Evolutionary conservation across 1,140 invertebrate genomes (phyloP).

Genomic region (Drosophila nasuta): DNA sequence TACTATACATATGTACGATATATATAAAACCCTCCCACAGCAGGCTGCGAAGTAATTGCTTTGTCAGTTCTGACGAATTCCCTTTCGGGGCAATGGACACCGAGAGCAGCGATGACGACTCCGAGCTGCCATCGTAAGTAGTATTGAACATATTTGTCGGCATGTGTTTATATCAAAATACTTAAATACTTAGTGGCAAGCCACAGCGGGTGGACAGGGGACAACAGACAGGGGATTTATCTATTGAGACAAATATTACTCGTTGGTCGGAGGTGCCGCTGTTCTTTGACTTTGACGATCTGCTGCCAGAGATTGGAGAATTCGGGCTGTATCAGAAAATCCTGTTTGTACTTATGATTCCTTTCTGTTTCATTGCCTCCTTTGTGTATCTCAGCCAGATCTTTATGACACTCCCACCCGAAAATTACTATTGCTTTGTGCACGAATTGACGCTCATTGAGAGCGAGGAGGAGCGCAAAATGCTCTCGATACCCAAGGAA

Average conservation of each 20-base stretch:
- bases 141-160: neutral
- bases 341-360: slow-evolving; percentile 92
- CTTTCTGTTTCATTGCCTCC: slow-evolving; percentile 92
- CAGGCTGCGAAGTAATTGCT: slow-evolving; percentile 27
- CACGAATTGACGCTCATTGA: slow-evolving; percentile 86
- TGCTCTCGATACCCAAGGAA: slow-evolving; percentile 87
- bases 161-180: neutral
- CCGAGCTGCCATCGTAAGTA: neutral
- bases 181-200: neutral
- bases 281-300: slow-evolving; percentile 91
- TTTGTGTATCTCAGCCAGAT: slow-evolving; percentile 94
- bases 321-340: slow-evolving; percentile 94
- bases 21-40: slow-evolving; percentile 2
- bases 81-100: neutral
- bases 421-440: slow-evolving; percentile 91
- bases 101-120: neutral
- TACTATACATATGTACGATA: neutral
- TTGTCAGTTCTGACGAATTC: neutral
- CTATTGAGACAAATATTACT: neutral
- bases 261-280: neutral
- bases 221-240: slow-evolving; percentile 3
- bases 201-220: neutral
- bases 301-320: slow-evolving; percentile 92
- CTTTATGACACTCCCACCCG: slow-evolving; percentile 91
- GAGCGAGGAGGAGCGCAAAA: slow-evolving; percentile 42